A percentile compares a stretch with the other conserved stretches of the same genome.
Evolutionary conservation across 2,888 invertebrate genomes (phyloP).

Genomic region (Allacma fusca): DNA sequence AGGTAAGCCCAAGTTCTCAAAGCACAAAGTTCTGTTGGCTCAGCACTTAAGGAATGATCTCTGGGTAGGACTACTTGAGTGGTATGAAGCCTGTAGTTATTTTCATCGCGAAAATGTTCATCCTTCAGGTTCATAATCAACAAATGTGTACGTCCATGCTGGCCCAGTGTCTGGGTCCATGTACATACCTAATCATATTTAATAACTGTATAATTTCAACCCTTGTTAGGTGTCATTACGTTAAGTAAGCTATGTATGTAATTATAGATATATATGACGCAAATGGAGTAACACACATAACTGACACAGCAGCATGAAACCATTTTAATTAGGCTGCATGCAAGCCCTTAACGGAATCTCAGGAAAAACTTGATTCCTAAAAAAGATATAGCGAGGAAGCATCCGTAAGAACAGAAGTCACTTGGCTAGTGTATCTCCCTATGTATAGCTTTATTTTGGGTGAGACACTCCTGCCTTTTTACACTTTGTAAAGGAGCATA

Average conservation of each 20-base stretch:
- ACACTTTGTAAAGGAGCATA: neutral
- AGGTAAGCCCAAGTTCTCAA: neutral
- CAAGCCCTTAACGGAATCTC: neutral
- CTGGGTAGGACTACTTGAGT: neutral
- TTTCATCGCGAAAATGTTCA: too few relatives aligned
- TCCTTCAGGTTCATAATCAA: too few relatives aligned
- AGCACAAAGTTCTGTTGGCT: neutral
- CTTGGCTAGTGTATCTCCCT: neutral
- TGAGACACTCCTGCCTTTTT: neutral
- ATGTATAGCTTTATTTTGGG: too few relatives aligned
- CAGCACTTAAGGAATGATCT: neutral
- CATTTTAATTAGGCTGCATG: neutral
- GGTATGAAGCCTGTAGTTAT: too few relatives aligned
- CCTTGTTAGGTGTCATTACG: too few relatives aligned
- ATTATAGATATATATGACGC: too few relatives aligned
- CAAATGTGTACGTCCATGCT: too few relatives aligned
- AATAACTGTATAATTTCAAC: too few relatives aligned
- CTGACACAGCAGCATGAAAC: neutral
- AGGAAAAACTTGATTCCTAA: neutral
- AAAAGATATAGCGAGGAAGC: neutral
- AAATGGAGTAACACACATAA: neutral
- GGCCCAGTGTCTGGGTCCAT: too few relatives aligned
- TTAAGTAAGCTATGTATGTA: too few relatives aligned
- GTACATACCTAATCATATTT: too few relatives aligned
- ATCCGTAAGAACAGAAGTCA: conserved; percentile 27